These are phyloP conservation scores for Apamea crenata DNA, from an alignment of 2,888 invertebrate species.

Conservation along the genomic window DNA sequence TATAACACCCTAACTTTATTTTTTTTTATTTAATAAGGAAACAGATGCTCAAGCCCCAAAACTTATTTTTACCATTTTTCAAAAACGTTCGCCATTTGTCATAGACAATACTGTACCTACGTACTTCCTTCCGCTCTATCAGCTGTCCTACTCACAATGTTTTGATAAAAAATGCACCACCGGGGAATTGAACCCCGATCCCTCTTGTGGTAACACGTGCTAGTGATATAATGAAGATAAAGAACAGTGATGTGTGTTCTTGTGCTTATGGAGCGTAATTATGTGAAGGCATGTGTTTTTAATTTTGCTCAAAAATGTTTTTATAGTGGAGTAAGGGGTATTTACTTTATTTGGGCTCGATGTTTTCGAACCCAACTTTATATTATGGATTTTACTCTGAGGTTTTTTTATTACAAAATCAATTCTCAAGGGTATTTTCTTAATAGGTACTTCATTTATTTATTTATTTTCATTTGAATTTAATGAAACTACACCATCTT, in stretches of 20 bases:
- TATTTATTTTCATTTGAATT: neutral
- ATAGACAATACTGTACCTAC: constrained; percentile 38
- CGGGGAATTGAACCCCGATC: constrained; percentile 49
- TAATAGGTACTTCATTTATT: neutral
- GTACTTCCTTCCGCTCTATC: constrained; percentile 62
- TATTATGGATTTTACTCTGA: neutral
- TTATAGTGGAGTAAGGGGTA: neutral
- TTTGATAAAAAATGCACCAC: constrained; percentile 60
- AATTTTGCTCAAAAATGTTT: neutral
- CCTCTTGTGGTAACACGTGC: constrained; percentile 51
- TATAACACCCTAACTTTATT: neutral
- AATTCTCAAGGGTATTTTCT: neutral
- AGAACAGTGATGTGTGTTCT: constrained; percentile 21
- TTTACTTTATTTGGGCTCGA: neutral
- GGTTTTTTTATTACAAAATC: neutral
- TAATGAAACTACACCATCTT: neutral
- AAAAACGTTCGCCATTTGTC: constrained; percentile 38
- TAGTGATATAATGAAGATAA: constrained; percentile 32
- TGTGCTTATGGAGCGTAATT: neutral
- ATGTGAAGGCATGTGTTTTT: neutral
- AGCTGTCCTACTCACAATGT: constrained; percentile 56
- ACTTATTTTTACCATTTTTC: constrained; percentile 13
- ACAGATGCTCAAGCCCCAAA: constrained; percentile 14
- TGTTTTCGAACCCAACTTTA: neutral
- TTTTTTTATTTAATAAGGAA: neutral